Base-by-base conservation (phyloP, 2,888 invertebrate genomes). In the Pycnomerus fuliginosus region DNA sequence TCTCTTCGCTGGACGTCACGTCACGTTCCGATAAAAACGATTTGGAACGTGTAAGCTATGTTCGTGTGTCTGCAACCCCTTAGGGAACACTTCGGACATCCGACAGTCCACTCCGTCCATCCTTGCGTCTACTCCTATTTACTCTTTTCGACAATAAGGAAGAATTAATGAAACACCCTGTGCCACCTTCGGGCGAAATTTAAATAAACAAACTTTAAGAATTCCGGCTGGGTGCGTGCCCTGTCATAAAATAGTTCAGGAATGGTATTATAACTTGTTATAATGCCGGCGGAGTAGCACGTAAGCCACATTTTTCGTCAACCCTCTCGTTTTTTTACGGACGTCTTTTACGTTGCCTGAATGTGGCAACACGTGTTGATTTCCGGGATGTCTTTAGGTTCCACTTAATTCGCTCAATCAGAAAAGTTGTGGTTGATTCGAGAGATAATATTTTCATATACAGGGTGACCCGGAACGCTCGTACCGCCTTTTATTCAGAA, bases 181-280 rank as follows among this genome's bases (percentile, higher is more conserved):
- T n/a, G n/a, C n/a, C n/a, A n/a, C n/a, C n/a, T n/a, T n/a, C n/a
- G n/a, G n/a, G n/a, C n/a, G n/a, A n/a, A n/a, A n/a, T n/a, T n/a
- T n/a, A n/a, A n/a, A n/a, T n/a, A n/a, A n/a, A n/a, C 28, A 7
- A 10, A 10, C 36, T 46, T 25, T 43, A 48, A 45, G 44, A 37
- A 52, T 50, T 40, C 43, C 37, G 48, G 48, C 32, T 38, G 32
- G 32, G 46, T 31, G 50, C 53, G 53, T 50, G 50, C 48, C 33
- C 37, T 44, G 46, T 48, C 43, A 50, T 53, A 53, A 50, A 53
- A 53, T 53, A 53, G 53, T 50, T 53, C 33, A 20, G 40, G 46
- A 41, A 44, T 35, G 43, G 45, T 46, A 48, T 46, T 43, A 43
- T 50, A 43, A 50, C 50, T 50, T 48, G 23, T 24, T 32, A 24